Evolutionary conservation across 2,888 invertebrate genomes (phyloP).

Genomic region (Dolichopus griseipennis): DNA sequence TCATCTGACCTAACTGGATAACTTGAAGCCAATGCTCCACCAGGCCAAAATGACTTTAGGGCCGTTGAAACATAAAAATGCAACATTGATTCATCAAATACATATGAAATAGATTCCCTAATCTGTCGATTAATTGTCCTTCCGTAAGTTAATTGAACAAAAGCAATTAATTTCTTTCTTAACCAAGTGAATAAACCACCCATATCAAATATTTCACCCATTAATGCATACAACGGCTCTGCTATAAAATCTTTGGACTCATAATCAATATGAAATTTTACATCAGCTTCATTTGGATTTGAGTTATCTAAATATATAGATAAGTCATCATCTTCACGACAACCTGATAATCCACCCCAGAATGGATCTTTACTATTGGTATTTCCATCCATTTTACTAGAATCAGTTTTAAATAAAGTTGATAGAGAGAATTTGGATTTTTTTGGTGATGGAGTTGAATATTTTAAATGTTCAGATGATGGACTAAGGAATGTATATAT

Average conservation of each 20-base stretch:
- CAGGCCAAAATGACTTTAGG: slow-evolving; percentile 84
- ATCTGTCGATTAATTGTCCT: slow-evolving; percentile 87
- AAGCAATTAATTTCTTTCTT: slow-evolving; percentile 76
- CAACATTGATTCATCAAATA: slow-evolving; percentile 84
- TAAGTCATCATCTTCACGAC: slow-evolving; percentile 70
- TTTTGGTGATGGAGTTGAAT: slow-evolving; percentile 66
- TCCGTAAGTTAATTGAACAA: slow-evolving; percentile 88
- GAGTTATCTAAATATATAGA: slow-evolving; percentile 67
- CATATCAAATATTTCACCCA: slow-evolving; percentile 86
- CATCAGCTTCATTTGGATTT: slow-evolving; percentile 35
- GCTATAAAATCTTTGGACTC: slow-evolving; percentile 78
- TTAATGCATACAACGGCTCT: slow-evolving; percentile 76
- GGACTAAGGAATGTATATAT: slow-evolving; percentile 87
- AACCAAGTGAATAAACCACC: slow-evolving; percentile 82
- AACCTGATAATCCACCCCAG: slow-evolving; percentile 49
- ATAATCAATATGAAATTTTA: slow-evolving; percentile 43
- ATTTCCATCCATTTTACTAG: slow-evolving; percentile 44
- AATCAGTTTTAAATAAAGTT: slow-evolving; percentile 59
- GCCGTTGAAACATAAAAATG: slow-evolving; percentile 77
- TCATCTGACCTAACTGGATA: slow-evolving; percentile 49
- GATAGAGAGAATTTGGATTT: slow-evolving; percentile 80
- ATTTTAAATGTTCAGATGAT: slow-evolving; percentile 80
- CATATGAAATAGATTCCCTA: slow-evolving; percentile 75
- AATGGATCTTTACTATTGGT: slow-evolving; percentile 33
- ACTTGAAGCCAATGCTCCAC: slow-evolving; percentile 57